Percentiles rank a stretch among this genome's conserved stretches.
These are phyloP conservation scores for Synergus gifuensis DNA, from an alignment of 2,888 invertebrate species.

Conservation along the genomic window DNA sequence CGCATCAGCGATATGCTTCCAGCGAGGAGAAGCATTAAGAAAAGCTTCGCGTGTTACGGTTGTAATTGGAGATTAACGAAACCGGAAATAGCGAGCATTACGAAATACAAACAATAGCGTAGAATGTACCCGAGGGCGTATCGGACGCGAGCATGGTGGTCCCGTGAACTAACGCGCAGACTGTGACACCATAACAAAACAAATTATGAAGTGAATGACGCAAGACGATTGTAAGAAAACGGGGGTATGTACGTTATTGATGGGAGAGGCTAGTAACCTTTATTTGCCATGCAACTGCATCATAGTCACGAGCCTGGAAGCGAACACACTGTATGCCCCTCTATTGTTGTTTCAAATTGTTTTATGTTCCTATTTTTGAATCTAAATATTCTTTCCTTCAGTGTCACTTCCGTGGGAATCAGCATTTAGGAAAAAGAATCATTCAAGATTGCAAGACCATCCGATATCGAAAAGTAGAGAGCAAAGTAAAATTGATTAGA, in stretches of 20 bases:
- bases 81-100: conserved; percentile 58
- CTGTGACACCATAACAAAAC: conserved; percentile 44
- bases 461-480: no score
- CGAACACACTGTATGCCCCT: conserved; percentile 30
- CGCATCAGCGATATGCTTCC: not conserved
- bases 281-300: conserved; percentile 41
- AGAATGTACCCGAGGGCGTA: conserved; percentile 55
- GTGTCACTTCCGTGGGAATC: conserved; percentile 18
- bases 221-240: conserved; percentile 43
- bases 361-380: conserved; percentile 27
- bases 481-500: not conserved
- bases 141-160: conserved; percentile 45
- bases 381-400: not conserved
- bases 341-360: conserved; percentile 36
- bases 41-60: conserved; percentile 53
- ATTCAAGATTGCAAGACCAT: no score
- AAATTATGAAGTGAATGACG: conserved; percentile 48
- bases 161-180: conserved; percentile 31
- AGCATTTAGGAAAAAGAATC: not conserved
- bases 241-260: conserved; percentile 37
- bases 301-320: conserved; percentile 42
- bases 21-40: conserved; percentile 4
- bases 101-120: conserved; percentile 57
- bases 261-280: conserved; percentile 47
- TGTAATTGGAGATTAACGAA: conserved; percentile 57